phyloP scores from a whole-genome alignment of 2,113 vertebrate species.

The Percina caprodes region DNA sequence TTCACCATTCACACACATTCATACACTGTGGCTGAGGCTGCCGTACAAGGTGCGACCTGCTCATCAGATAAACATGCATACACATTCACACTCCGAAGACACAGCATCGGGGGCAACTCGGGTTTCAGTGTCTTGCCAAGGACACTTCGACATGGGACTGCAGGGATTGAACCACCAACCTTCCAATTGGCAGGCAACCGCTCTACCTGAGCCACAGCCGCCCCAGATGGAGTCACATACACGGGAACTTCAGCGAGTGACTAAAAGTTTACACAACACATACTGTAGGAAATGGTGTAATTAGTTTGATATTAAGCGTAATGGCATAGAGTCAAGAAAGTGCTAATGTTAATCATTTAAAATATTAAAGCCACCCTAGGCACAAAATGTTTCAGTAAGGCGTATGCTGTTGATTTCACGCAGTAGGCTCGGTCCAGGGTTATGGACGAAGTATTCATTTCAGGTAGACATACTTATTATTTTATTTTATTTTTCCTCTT shows the following conservation, averaged over 20 bases:
- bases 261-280: background rate
- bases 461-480: background rate
- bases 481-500: background rate
- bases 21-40: no score
- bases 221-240: background rate
- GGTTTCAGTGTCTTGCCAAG: no score
- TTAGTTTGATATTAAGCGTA: background rate
- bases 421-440: background rate
- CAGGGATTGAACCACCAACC: no score
- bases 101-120: no score
- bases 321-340: background rate
- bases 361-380: background rate
- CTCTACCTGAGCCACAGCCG: no score
- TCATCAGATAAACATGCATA: no score
- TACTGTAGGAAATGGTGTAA: background rate
- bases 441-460: background rate
- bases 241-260: background rate
- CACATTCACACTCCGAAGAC: no score
- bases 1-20: no score
- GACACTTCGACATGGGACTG: no score
- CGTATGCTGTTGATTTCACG: background rate
- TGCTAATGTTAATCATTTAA: fast-evolving
- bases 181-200: no score
- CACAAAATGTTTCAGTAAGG: background rate
- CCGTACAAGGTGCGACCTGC: no score